phyloP scores from a whole-genome alignment of 2,888 invertebrate genomes.

The Plusia festucae region DNA sequence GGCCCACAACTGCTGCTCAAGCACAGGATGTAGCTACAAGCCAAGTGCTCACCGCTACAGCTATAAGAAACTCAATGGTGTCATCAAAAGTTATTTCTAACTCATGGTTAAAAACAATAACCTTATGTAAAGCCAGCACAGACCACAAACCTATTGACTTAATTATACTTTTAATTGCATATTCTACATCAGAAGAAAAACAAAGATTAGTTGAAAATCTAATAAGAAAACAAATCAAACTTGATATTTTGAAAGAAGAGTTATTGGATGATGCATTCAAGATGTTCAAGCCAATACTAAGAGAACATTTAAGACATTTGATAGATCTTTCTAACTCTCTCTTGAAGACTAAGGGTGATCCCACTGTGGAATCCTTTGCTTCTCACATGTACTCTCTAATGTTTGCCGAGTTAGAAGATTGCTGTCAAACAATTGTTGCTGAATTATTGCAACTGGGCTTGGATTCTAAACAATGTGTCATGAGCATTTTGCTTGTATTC shows the following conservation, averaged over 20 bases:
- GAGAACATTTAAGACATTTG: conserved; percentile 87
- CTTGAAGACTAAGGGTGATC: conserved; percentile 85
- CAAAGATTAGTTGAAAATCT: conserved; percentile 90
- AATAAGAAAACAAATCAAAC: conserved; percentile 90
- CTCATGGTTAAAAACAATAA: conserved; percentile 89
- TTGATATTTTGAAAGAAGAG: conserved; percentile 88
- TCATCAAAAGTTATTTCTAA: conserved; percentile 88
- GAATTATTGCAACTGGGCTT: conserved; percentile 80
- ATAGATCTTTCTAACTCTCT: conserved; percentile 89
- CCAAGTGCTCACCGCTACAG: conserved; percentile 89
- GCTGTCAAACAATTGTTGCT: conserved; percentile 78
- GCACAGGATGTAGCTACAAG: conserved; percentile 88
- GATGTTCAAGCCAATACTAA: conserved; percentile 88
- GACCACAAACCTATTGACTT: conserved; percentile 92
- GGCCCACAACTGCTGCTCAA: conserved; percentile 78
- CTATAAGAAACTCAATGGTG: conserved; percentile 88
- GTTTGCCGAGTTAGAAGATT: conserved; percentile 81
- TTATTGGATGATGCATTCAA: conserved; percentile 89
- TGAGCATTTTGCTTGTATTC: conserved; percentile 77
- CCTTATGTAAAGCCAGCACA: conserved; percentile 80
- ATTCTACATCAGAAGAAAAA: conserved; percentile 89
- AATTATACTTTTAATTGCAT: conserved; percentile 90
- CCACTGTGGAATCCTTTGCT: conserved; percentile 89
- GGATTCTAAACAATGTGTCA: conserved; percentile 78
- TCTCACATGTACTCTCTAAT: conserved; percentile 88